phyloP scores from a whole-genome alignment of 2,797 vertebrate genomes.

The Eupleurogrammus muticus region DNA sequence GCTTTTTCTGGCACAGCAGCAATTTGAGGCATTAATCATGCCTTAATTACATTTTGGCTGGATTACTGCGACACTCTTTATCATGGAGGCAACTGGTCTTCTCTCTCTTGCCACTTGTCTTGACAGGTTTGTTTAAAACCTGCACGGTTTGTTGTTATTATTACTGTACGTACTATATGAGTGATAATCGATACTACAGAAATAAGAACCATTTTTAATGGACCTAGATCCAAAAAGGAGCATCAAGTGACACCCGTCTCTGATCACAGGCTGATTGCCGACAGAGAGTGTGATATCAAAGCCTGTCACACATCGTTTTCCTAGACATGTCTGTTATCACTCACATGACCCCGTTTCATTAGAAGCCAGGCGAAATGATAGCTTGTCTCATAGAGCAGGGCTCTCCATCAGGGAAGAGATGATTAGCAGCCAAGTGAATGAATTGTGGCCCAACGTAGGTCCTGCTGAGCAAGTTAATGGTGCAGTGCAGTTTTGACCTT shows the following conservation, averaged over 20 bases:
- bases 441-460: conserved; percentile 45
- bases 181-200: background rate
- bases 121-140: background rate
- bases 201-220: background rate
- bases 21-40: too few species aligned
- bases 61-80: too few species aligned
- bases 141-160: background rate
- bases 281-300: conserved; percentile 27
- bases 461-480: conserved; percentile 11
- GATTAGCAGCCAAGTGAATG: conserved; percentile 31
- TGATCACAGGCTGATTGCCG: conserved; percentile 20
- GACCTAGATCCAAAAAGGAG: background rate
- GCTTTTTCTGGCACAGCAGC: too few species aligned
- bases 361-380: conserved; percentile 33
- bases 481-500: conserved; percentile 38
- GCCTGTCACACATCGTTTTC: conserved; percentile 25
- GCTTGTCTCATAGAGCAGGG: conserved; percentile 18
- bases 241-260: conserved; percentile 2
- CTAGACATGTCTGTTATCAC: conserved; percentile 34
- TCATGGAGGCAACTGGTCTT: too few species aligned
- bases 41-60: too few species aligned
- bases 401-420: conserved; percentile 42
- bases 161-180: background rate
- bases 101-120: too few species aligned
- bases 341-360: conserved; percentile 57